These are phyloP conservation scores for Platycheirus albimanus DNA, from an alignment of 2,888 invertebrate species.

Conservation along the genomic window DNA sequence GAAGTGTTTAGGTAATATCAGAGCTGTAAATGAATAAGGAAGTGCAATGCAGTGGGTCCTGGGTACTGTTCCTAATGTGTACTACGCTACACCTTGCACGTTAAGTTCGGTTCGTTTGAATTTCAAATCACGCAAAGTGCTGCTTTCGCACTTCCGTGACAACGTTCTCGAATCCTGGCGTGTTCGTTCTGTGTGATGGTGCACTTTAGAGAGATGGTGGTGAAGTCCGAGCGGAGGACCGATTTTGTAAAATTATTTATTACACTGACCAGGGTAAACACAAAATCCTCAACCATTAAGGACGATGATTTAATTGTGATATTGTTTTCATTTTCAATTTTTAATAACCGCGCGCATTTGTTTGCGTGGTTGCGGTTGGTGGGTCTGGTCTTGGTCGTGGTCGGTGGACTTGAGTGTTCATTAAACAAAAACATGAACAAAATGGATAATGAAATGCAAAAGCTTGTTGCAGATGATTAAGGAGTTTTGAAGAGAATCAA, in stretches of 20 bases:
- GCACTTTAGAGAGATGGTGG: conserved; percentile 9
- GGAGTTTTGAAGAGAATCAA: background rate
- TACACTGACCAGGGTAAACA: background rate
- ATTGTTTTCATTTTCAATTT: conserved; percentile 22
- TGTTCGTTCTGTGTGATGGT: background rate
- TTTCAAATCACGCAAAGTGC: conserved; percentile 46
- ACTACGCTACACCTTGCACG: too few relatives aligned
- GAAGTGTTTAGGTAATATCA: conserved; percentile 16
- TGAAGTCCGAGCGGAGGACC: conserved; percentile 1
- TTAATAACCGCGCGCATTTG: conserved; percentile 5
- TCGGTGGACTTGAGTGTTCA: background rate
- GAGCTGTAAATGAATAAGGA: conserved; percentile 12
- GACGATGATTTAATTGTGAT: conserved; percentile 10
- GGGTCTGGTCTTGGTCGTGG: background rate
- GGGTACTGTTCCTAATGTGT: too few relatives aligned
- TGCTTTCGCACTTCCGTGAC: conserved; percentile 21
- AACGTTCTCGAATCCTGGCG: conserved; percentile 4
- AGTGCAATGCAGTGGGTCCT: conserved; percentile 5
- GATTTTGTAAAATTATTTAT: conserved; percentile 13
- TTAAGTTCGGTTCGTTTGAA: conserved; percentile 25
- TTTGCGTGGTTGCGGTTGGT: background rate
- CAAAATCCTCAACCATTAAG: background rate
- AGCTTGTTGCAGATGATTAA: background rate
- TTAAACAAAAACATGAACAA: background rate
- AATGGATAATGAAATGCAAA: background rate